Evolutionary conservation across 2,888 invertebrate species (phyloP), one percentile per base, ranked within the genome.

Genomic region (Allacma fusca): DNA sequence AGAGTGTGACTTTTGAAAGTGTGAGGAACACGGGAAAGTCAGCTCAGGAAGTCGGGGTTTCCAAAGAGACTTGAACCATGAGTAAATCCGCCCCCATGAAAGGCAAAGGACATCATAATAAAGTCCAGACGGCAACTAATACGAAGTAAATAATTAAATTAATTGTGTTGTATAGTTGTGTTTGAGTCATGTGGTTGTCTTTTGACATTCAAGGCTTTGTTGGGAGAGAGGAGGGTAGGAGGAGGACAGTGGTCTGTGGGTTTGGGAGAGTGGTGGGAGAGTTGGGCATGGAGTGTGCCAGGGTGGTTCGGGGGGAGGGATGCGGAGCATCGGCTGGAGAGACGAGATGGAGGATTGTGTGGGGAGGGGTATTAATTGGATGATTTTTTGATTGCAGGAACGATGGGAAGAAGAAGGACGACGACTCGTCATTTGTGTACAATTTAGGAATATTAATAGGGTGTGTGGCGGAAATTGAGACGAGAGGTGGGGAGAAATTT

Each of bases 361-460:
- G 28, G 12, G 23, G 12, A 50, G 44, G 9, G 19, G 68, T 59
- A 24, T 34, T 70, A 12, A n/a, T 13, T 43, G 62, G 21, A 29
- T 50, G 50, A 19, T 57, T 44, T 69, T n/a, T n/a, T n/a, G n/a
- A 16, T 50, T 65, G n/a, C 67, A 76, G 76, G 44, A 40, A 57
- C 24, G 83, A 83, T 23, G 79, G 77, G 57, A 82, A 81, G 34
- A 81, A 79, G 72, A 78, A 79, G 64, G 40, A 79, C 12, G 81
- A 82, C 57, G 84, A 84, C 62, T 77, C 82, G 16, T 79, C 82
- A 40, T 84, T 83, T 69, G 79, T 79, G 4, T 84, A 84, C 65
- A 82, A 83, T 57, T 82, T 84, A 80, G 81, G 82, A 43, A 80
- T 84, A 43, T 70, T 83, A 26, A 80, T 84, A 44, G 84, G 84